These are phyloP conservation scores for Pan troglodytes DNA, from an alignment of 2,113 vertebrate species.

Conservation along the genomic window NHGRI_mPanTro3-v2.1_pri NC_072401.2:186641001-186641500, in stretches of 20 bases:
- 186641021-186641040: not conserved
- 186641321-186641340: not conserved
- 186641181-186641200: not conserved
- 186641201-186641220: not conserved
- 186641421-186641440: not conserved
- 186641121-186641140: not conserved
- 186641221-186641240: not conserved
- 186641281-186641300: not conserved
- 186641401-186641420: not conserved
- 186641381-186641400: not conserved
- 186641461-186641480: not conserved
- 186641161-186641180: not conserved
- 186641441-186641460: not conserved
- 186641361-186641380: not conserved
- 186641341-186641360: not conserved
- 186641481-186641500: not conserved
- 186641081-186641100: not conserved
- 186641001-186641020: not conserved
- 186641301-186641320: not conserved
- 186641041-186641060: accelerated
- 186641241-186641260: not conserved
- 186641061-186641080: not conserved
- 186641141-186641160: not conserved
- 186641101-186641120: not conserved
- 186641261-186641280: not conserved